Conservation (phyloP, 2,888 invertebrate genomes). For the Cheilosia pagana region DNA sequence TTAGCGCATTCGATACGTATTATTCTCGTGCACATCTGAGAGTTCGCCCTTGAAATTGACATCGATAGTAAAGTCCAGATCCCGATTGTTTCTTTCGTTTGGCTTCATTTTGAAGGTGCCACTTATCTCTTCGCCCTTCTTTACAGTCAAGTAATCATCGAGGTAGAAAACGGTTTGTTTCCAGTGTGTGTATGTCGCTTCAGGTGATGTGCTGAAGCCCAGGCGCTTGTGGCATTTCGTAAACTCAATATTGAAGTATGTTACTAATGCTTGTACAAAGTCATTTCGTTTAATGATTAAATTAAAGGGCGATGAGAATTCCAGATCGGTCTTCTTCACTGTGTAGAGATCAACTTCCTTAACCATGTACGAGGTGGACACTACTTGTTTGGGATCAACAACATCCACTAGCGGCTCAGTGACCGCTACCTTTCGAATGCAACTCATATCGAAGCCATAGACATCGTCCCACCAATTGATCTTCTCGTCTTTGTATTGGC, state of each 20-base stretch:
- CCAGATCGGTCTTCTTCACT: constrained; percentile 96
- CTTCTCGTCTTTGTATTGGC: constrained; percentile 99
- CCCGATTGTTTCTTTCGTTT: constrained; percentile 97
- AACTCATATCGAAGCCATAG: constrained; percentile 99
- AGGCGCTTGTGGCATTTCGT: constrained; percentile 99
- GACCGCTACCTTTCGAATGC: constrained; percentile 98
- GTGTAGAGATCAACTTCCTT: constrained; percentile 99
- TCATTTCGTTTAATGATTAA: constrained; percentile 94
- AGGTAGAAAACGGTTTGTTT: constrained; percentile 98
- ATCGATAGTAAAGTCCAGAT: constrained; percentile 97
- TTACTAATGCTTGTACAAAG: constrained; percentile 98
- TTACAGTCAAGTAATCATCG: constrained; percentile 97
- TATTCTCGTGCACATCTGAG: constrained; percentile 92
- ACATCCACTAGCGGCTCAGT: constrained; percentile 99
- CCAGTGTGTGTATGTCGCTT: constrained; percentile 99
- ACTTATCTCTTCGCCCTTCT: constrained; percentile 96
- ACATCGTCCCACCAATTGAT: constrained; percentile 99
- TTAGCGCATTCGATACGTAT: constrained; percentile 96
- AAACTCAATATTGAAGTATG: constrained; percentile 99
- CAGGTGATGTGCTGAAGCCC: constrained; percentile 99
- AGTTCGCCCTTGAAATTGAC: constrained; percentile 96
- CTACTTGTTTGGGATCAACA: constrained; percentile 99
- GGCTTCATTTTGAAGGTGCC: constrained; percentile 97
- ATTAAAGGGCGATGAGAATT: constrained; percentile 94
- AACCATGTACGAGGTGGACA: constrained; percentile 96